These are phyloP conservation scores for Monopterus albus DNA, from an alignment of 2,113 vertebrate genomes.

Conservation along the genomic window DNA sequence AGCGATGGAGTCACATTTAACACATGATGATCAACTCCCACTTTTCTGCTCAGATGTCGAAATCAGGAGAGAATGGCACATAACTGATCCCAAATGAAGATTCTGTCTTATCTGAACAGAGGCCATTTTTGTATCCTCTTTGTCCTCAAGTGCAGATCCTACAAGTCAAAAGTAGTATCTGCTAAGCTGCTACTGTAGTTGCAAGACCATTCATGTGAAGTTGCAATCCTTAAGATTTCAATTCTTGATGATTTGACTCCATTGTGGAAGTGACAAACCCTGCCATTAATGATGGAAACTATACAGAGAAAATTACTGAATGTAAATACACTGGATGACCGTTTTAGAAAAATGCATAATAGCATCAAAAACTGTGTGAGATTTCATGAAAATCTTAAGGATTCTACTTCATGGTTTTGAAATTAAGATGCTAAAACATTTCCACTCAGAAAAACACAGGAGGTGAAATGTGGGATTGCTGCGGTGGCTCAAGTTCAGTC, in stretches of 20 bases:
- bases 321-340: background rate
- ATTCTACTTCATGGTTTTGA: background rate
- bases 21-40: slow-evolving; percentile 30
- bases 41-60: slow-evolving; percentile 35
- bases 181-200: background rate
- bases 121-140: background rate
- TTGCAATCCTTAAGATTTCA: slow-evolving; percentile 2
- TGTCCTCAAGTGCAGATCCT: background rate
- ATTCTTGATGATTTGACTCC: background rate
- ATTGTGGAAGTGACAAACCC: background rate
- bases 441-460: background rate
- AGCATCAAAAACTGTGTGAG: background rate
- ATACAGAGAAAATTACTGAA: background rate
- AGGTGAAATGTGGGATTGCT: background rate
- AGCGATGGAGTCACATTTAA: slow-evolving; percentile 18
- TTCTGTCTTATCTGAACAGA: slow-evolving; percentile 1
- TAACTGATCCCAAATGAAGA: no score
- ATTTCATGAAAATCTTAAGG: background rate
- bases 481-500: slow-evolving; percentile 17
- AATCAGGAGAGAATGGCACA: background rate
- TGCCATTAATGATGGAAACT: background rate
- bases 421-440: background rate
- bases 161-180: background rate
- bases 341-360: slow-evolving; percentile 5
- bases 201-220: slow-evolving; percentile 9